phyloP scores from a whole-genome alignment of 2,888 invertebrate genomes.

The Drosophila parthenogenetica region DNA sequence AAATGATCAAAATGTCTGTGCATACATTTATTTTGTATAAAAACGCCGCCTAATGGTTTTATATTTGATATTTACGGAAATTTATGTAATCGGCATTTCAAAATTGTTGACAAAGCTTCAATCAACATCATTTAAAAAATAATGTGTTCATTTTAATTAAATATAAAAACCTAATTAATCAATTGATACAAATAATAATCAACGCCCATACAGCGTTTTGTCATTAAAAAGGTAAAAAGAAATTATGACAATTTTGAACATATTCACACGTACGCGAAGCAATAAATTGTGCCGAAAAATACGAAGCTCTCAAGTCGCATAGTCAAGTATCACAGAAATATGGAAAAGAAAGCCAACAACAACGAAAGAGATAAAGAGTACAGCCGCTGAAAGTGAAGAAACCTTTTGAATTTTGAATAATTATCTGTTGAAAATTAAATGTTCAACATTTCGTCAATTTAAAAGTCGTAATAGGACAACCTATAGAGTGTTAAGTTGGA shows the following conservation, averaged over 20 bases:
- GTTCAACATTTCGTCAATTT: background rate
- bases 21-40: background rate
- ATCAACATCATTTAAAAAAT: no score
- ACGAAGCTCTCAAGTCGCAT: slow-evolving; percentile 44
- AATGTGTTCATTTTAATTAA: no score
- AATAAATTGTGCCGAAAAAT: slow-evolving; percentile 50
- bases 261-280: slow-evolving; percentile 54
- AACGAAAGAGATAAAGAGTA: slow-evolving; percentile 5
- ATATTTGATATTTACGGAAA: background rate
- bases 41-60: background rate
- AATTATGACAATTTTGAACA: slow-evolving; percentile 39
- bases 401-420: slow-evolving; percentile 38
- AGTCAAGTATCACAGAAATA: slow-evolving; percentile 23
- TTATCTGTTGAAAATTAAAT: slow-evolving; percentile 12
- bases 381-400: slow-evolving; percentile 21
- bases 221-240: slow-evolving; percentile 11
- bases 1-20: slow-evolving; percentile 1
- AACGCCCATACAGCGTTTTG: slow-evolving; percentile 3
- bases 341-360: slow-evolving; percentile 52
- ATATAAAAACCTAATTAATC: slow-evolving; percentile 4
- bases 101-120: no score
- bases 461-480: background rate
- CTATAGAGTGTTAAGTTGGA: no score
- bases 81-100: no score
- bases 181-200: slow-evolving; percentile 17